Evolutionary conservation across 53 echinoderm and acorn worm species (phyloP), one percentile per base, ranked within the genome.

Genomic region (Echinarachnius parma): DNA sequence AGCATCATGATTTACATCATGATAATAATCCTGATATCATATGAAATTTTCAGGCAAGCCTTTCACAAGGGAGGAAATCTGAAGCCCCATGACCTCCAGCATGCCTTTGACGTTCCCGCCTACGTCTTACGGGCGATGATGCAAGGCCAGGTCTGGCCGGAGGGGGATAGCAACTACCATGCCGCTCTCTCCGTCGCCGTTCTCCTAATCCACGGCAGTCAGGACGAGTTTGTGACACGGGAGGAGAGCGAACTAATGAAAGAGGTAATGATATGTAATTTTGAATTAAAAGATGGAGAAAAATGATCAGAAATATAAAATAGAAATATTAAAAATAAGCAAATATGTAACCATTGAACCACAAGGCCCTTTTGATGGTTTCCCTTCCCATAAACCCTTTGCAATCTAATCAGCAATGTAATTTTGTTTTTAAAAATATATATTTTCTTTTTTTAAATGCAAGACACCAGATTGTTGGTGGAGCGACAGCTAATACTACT

Each of bases 201-300:
- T 20, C 83, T 94, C 19, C 84, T 93, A 45, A 86, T 93, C 25
- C 89, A 90, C 32, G 95, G 95, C 8, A 62, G 77, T 53, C 52
- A 81, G 42, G 95, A 94, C 58, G 78, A 84, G 48, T 76, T 94
- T 48, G 90, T 94, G 28, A 46, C 81, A 3, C 59, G 81, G 52
- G 75, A 94, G 18, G 95, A 94, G 30, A 86, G 83, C 55, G 55
- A 79, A 61, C 82, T 81, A 75, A 94, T 94, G 95, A 66, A 90
- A 21, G 90, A 94, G 75, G 95, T 94, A 45, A 78, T n/a, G n/a
- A n/a, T n/a, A n/a, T n/a, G n/a, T n/a, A n/a, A n/a, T n/a, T n/a
- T n/a, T n/a, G n/a, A n/a, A n/a, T n/a, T n/a, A n/a, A n/a, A n/a
- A n/a, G n/a, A n/a, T n/a, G n/a, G n/a, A n/a, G n/a, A n/a, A n/a